Evolutionary conservation across 2,113 vertebrate genomes (phyloP).

Genomic region (Solea senegalensis): DNA sequence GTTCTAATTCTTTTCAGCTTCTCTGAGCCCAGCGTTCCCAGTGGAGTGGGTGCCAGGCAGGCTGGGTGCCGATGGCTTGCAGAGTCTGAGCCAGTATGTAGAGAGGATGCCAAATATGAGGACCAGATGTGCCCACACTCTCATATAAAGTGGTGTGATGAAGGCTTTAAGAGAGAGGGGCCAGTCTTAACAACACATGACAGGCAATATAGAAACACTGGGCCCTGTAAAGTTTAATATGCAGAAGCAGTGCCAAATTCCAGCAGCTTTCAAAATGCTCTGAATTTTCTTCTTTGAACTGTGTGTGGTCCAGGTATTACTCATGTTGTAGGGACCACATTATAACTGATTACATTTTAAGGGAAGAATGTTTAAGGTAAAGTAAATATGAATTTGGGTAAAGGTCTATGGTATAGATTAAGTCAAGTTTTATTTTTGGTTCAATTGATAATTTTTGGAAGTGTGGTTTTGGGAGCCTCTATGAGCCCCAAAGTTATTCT

Average conservation of each 20-base stretch:
- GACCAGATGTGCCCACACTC: slow-evolving; percentile 78
- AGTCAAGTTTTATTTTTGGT: too few relatives aligned
- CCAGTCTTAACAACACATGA: slow-evolving; percentile 71
- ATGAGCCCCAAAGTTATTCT: too few relatives aligned
- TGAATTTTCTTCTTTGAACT: slow-evolving; percentile 31
- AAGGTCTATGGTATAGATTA: too few relatives aligned
- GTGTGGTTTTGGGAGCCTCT: too few relatives aligned
- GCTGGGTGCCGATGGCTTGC: slow-evolving; percentile 50
- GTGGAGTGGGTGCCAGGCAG: slow-evolving; percentile 49
- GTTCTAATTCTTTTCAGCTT: slow-evolving; percentile 30
- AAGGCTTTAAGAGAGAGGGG: slow-evolving; percentile 77
- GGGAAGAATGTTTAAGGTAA: too few relatives aligned
- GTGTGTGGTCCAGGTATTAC: background rate
- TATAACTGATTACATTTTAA: too few relatives aligned
- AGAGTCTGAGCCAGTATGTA: slow-evolving; percentile 53
- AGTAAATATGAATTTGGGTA: too few relatives aligned
- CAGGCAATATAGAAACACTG: slow-evolving; percentile 74
- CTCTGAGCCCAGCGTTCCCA: slow-evolving; percentile 45
- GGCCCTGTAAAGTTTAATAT: slow-evolving; percentile 77
- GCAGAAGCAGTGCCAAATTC: slow-evolving; percentile 64
- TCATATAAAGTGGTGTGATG: slow-evolving; percentile 73
- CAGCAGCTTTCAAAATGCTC: slow-evolving; percentile 38
- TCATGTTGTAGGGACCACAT: background rate
- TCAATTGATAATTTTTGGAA: too few relatives aligned
- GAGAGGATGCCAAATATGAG: slow-evolving; percentile 64